Conservation (phyloP, 1,140 invertebrate genomes). For the Frieseomelitta varia region DNA sequence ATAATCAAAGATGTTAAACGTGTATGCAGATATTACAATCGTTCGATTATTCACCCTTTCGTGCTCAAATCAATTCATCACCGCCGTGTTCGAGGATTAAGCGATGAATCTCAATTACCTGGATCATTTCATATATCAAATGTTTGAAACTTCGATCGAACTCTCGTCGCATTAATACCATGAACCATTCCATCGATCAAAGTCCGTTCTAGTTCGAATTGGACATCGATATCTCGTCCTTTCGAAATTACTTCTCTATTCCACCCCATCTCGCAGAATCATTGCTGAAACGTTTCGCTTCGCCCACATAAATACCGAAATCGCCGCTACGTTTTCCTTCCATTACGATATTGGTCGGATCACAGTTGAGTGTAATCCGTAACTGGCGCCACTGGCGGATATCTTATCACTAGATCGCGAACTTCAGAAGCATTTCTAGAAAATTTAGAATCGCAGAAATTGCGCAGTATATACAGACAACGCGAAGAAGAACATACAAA, state of each 20-base stretch:
- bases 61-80: no score
- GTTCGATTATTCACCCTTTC: no score
- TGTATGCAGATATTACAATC: no score
- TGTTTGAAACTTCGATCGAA: not conserved
- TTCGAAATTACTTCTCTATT: conserved; percentile 6
- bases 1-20: no score
- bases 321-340: not conserved
- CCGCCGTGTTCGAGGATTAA: not conserved
- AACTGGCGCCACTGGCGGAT: not conserved
- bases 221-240: not conserved
- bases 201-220: not conserved
- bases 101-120: not conserved
- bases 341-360: not conserved
- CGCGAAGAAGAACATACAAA: no score
- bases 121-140: no score
- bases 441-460: no score
- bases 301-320: not conserved
- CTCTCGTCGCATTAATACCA: not conserved
- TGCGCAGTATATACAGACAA: not conserved
- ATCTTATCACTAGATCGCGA: no score
- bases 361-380: not conserved
- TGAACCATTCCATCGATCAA: conserved; percentile 14
- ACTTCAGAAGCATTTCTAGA: no score
- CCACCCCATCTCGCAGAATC: not conserved
- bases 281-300: not conserved